Conservation (phyloP, 2,797 vertebrate genomes). For the Leuciscus waleckii region DNA sequence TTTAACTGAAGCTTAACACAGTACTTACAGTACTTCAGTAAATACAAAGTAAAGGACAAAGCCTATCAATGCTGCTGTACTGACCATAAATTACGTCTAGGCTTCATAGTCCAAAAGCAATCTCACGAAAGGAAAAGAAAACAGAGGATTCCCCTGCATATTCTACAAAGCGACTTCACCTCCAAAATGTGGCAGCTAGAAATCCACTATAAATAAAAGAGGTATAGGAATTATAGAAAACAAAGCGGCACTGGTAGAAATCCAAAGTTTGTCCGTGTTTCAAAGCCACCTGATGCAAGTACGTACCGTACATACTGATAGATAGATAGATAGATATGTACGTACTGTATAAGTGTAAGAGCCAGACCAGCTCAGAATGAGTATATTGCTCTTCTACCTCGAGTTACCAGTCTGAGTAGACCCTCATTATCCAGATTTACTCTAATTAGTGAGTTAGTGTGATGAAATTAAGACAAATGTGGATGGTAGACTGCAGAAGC, state of each 20-base stretch:
- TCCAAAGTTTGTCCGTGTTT: conserved; percentile 46
- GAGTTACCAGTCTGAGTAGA: conserved; percentile 37
- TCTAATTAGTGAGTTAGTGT: conserved; percentile 29
- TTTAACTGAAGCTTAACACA: not conserved
- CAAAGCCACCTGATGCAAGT: conserved; percentile 67
- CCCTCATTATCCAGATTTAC: conserved; percentile 20
- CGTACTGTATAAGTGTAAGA: conserved; percentile 55
- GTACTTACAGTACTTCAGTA: not conserved
- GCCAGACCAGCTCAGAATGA: conserved; percentile 34
- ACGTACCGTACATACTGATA: not conserved
- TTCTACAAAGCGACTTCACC: conserved; percentile 46
- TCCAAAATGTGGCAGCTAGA: conserved; percentile 62
- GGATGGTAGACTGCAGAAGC: not conserved
- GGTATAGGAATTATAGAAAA: conserved; percentile 60
- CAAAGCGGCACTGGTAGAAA: conserved; percentile 59
- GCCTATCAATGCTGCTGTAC: conserved; percentile 11
- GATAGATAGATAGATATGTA: not conserved
- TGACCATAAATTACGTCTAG: conserved; percentile 21
- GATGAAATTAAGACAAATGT: not conserved
- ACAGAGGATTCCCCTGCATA: not conserved
- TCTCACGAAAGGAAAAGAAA: conserved; percentile 31
- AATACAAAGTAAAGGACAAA: conserved; percentile 13
- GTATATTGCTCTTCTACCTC: conserved; percentile 56
- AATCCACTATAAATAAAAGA: conserved; percentile 64
- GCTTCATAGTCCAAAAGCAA: conserved; percentile 31